phyloP scores from a whole-genome alignment of 1,140 invertebrate species.

The Panagrolaimus sp. region DNA sequence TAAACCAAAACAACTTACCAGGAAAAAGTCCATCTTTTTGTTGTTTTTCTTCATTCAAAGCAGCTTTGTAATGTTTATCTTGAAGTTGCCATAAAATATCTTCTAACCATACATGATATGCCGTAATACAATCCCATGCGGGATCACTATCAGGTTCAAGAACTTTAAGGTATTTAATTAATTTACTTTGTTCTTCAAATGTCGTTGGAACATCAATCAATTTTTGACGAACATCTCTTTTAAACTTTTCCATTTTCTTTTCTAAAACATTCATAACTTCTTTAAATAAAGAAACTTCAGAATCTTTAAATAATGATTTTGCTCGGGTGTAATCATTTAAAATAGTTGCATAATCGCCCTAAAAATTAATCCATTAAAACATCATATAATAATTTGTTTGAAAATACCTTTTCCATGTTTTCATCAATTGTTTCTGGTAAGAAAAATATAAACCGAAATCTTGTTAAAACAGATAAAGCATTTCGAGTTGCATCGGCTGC shows the following conservation, averaged over 20 bases:
- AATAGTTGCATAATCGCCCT: constrained; percentile 88
- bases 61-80: constrained; percentile 22
- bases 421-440: constrained; percentile 81
- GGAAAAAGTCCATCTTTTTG: constrained; percentile 20
- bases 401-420: constrained; percentile 72
- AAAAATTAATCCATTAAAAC: constrained; percentile 9
- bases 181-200: constrained; percentile 85
- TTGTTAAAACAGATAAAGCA: constrained; percentile 80
- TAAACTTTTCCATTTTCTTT: constrained; percentile 73
- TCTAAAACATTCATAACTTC: constrained; percentile 74
- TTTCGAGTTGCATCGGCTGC: constrained; percentile 89
- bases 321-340: constrained; percentile 95
- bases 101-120: constrained; percentile 56
- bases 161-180: constrained; percentile 64
- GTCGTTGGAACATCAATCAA: constrained; percentile 77
- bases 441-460: constrained; percentile 86
- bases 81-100: constrained; percentile 54
- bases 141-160: constrained; percentile 56
- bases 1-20: constrained; percentile 11
- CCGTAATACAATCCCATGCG: constrained; percentile 53
- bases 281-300: constrained; percentile 73
- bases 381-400: constrained; percentile 4
- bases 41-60: constrained; percentile 12
- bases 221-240: constrained; percentile 73
- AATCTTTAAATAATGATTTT: constrained; percentile 89